phyloP scores from a whole-genome alignment of 2,797 vertebrate genomes.

The Phoebastria nigripes region DNA sequence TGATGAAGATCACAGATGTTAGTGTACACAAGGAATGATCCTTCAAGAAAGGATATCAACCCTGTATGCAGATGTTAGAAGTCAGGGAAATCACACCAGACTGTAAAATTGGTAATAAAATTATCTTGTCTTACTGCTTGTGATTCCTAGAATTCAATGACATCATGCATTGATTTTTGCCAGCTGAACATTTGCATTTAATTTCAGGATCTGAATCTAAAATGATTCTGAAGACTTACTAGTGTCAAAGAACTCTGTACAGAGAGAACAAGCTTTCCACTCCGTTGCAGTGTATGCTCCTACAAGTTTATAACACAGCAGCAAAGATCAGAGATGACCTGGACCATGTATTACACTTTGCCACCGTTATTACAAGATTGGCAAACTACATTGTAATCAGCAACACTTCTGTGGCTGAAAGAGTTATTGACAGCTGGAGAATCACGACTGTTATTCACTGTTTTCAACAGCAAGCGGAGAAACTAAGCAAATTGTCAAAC shows the following conservation, averaged over 20 bases:
- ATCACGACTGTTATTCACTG: neutral
- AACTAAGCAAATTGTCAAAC: neutral
- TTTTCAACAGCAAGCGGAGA: neutral
- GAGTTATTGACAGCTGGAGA: neutral
- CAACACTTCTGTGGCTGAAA: neutral
- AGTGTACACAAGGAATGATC: neutral
- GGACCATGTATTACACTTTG: rapidly evolving
- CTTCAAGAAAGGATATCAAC: neutral
- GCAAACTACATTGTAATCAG: neutral
- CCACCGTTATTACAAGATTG: rapidly evolving
- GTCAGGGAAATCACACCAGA: neutral
- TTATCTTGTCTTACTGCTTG: neutral
- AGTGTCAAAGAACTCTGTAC: neutral
- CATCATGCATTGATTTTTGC: neutral
- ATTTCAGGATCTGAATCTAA: neutral
- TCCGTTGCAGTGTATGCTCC: neutral
- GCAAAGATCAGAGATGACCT: neutral
- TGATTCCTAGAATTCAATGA: neutral
- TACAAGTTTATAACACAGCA: neutral
- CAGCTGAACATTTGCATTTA: neutral
- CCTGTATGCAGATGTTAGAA: neutral
- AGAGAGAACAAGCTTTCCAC: neutral
- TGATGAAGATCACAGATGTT: neutral
- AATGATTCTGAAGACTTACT: neutral
- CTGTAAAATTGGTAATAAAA: neutral